Evolutionary conservation across 2,888 invertebrate genomes (phyloP).

Genomic region (Acrobasis suavella): DNA sequence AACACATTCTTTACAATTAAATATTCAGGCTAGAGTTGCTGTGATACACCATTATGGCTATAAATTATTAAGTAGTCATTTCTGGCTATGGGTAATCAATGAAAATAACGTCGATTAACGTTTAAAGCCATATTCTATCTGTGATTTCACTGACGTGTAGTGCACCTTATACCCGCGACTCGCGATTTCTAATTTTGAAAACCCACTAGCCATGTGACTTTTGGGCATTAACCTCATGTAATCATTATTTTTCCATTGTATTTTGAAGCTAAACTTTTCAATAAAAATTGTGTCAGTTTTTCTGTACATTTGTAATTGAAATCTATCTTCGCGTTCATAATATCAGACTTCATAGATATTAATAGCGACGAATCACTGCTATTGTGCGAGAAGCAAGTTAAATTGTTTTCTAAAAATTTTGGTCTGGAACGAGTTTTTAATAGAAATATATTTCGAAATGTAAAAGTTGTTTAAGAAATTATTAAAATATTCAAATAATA

Average conservation of each 20-base stretch:
- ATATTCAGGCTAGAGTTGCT: constrained; percentile 81
- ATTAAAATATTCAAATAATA: constrained; percentile 78
- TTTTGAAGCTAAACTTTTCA: constrained; percentile 2
- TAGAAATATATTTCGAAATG: constrained; percentile 66
- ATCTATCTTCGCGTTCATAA: constrained; percentile 18
- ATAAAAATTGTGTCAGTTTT: constrained; percentile 15
- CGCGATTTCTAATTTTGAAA: constrained; percentile 34
- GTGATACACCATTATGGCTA: constrained; percentile 80
- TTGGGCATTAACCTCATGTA: constrained; percentile 31
- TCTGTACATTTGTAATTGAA: constrained; percentile 11
- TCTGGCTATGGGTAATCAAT: constrained; percentile 59
- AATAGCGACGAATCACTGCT: constrained; percentile 26
- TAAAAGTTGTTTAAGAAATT: constrained; percentile 75
- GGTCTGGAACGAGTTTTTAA: constrained; percentile 70
- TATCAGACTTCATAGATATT: constrained; percentile 1
- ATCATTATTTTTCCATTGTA: constrained; percentile 8
- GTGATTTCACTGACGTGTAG: constrained; percentile 69
- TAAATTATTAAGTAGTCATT: constrained; percentile 69
- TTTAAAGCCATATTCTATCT: constrained; percentile 63
- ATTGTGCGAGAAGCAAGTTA: constrained; percentile 42
- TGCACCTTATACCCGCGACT: constrained; percentile 44
- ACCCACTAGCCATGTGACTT: constrained; percentile 40
- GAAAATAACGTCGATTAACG: constrained; percentile 40
- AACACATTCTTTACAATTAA: constrained; percentile 74
- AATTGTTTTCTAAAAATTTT: constrained; percentile 52